These are phyloP conservation scores for Palythoa grandis DNA, from an alignment of 92 coral and sea anemone species.

Conservation along the genomic window DNA sequence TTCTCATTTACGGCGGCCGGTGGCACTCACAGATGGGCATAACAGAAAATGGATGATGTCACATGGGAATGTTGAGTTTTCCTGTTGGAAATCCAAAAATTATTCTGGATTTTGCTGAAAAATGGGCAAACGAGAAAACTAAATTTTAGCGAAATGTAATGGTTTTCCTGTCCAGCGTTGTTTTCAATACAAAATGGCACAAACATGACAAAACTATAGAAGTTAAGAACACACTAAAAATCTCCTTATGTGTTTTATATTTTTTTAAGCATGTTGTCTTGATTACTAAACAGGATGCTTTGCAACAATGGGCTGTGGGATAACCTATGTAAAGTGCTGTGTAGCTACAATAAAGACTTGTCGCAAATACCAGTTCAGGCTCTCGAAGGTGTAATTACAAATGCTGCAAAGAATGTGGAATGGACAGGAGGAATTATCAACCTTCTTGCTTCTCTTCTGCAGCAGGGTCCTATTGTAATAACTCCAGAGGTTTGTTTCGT, in stretches of 20 bases:
- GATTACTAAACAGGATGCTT: conserved; percentile 6
- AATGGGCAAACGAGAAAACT: no score
- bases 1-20: neutral
- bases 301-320: conserved; percentile 8
- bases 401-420: conserved; percentile 12
- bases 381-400: conserved; percentile 17
- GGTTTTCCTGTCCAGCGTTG: no score
- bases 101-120: no score
- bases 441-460: neutral
- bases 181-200: no score
- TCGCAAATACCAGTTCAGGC: conserved; percentile 29
- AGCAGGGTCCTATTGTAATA: conserved; percentile 4
- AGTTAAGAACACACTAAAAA: neutral
- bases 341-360: conserved; percentile 19
- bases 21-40: neutral
- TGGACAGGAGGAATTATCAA: conserved; percentile 24
- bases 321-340: conserved; percentile 27
- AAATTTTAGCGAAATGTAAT: no score
- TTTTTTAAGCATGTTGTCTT: no score
- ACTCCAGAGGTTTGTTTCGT: conserved; percentile 19
- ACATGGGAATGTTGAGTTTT: no score
- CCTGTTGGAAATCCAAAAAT: no score
- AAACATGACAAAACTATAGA: no score
- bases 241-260: neutral
- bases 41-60: no score